phyloP scores from a whole-genome alignment of 2,797 vertebrate species.

The Dallia pectoralis region DNA sequence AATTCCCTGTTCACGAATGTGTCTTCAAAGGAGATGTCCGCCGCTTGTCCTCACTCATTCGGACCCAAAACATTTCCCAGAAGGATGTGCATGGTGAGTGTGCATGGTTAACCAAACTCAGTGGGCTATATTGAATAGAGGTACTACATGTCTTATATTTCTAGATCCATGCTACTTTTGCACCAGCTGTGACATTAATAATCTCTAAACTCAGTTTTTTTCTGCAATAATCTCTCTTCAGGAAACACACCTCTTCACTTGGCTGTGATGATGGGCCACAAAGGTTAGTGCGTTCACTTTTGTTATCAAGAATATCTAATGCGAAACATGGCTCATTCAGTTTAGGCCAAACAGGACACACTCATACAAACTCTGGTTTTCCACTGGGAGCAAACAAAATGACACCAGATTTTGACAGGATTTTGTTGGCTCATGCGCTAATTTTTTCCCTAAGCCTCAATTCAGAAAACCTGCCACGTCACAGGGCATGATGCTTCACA shows the following conservation, averaged over 20 bases:
- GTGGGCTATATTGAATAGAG: not conserved
- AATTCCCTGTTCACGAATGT: constrained; percentile 89
- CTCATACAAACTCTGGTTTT: not conserved
- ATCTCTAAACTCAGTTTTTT: not conserved
- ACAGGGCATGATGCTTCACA: constrained; percentile 1
- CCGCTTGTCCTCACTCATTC: constrained; percentile 90
- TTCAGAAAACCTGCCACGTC: constrained; percentile 10
- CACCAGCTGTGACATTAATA: not conserved
- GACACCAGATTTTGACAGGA: not conserved
- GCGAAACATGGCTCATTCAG: not conserved
- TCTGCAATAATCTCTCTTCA: constrained; percentile 36
- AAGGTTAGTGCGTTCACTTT: constrained; percentile 76
- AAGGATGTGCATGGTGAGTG: constrained; percentile 90
- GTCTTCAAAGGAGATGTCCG: constrained; percentile 91
- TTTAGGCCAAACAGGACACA: not conserved
- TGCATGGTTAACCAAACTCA: not conserved
- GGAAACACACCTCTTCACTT: constrained; percentile 96
- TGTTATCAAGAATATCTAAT: not conserved
- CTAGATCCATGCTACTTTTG: not conserved
- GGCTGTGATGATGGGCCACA: constrained; percentile 96
- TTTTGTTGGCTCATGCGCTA: not conserved
- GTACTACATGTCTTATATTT: not conserved
- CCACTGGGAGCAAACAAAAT: not conserved
- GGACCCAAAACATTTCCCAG: constrained; percentile 89
- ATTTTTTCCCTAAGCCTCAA: not conserved